Evolutionary conservation across 2,113 vertebrate genomes (phyloP), one percentile per base, ranked within the genome.

Genomic region (Heloderma charlesbogerti): DNA sequence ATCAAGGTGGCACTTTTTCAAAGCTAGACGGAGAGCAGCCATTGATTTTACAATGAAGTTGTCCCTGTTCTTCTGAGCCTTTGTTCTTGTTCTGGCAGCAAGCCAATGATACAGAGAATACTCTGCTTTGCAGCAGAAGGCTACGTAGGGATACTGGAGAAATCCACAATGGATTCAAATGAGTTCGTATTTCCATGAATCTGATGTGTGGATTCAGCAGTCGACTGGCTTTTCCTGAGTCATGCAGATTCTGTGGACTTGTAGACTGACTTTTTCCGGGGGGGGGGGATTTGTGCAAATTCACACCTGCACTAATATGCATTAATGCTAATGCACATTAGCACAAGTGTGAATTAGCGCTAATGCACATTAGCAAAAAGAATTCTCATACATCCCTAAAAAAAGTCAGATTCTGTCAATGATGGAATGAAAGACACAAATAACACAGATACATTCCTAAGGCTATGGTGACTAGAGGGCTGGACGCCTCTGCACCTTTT

Each of bases 121-220:
- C 1, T 37, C 15, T 3, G 6, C 71, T 54, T 40, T 40, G 34
- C 22, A 63, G 89, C n/a, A 16, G n/a, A 1, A 8, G 3, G 1
- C 31, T n/a, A 7, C 0, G 0, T 25, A n/a, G 69, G 34, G 34
- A 72, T 31, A 34, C n/a, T 25, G 69, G 3, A 10, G 34, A 12
- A 51, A 72, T 72, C 69, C 3, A 18, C 60, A 63, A 63, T 5
- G 2, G 60, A 63, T 20, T 63, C 60, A 20, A 18, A 63, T 10
- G 60, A 63, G 20, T 22, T 63, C 20, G 60, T 16, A 5, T 63
- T 20, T 22, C 60, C 22, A 63, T 22, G 60, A 63, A 18, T 20
- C 60, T 63, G 60, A 63, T 12, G 16, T 20, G 60, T 18, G 12
- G 20, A 63, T 63, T 16, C 57, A 15, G 57, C 57, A 60, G 16